phyloP scores from a whole-genome alignment of 2,113 vertebrate genomes.

The Parus major region DNA sequence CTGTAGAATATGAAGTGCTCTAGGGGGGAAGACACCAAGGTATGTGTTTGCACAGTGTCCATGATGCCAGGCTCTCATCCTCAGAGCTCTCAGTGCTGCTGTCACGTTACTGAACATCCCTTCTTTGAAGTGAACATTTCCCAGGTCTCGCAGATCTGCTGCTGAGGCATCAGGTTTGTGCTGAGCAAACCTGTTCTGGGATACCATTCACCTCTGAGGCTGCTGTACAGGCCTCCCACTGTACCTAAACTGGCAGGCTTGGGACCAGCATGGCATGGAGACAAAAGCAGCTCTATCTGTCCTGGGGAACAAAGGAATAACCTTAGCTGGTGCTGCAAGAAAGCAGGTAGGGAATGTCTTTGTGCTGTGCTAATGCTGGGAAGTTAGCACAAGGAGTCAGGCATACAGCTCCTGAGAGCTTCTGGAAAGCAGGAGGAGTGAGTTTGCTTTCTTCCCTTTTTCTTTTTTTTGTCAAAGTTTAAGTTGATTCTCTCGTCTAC shows the following conservation, averaged over 20 bases:
- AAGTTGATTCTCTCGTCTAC: conserved; percentile 22
- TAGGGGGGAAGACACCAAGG: not conserved
- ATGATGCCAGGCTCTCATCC: not conserved
- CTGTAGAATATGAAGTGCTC: not conserved
- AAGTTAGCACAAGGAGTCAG: not conserved
- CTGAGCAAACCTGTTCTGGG: not conserved
- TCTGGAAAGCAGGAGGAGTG: conserved; percentile 3
- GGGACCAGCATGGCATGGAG: not conserved
- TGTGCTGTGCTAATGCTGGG: conserved; percentile 8
- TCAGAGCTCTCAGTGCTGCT: not conserved
- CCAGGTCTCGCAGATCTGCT: not conserved
- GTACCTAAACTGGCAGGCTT: not conserved
- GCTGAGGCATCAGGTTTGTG: not conserved
- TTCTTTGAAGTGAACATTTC: not conserved
- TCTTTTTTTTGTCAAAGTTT: not conserved
- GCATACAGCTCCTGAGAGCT: not conserved
- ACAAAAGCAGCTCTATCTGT: not conserved
- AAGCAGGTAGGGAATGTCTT: conserved; percentile 35
- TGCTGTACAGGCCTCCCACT: not conserved
- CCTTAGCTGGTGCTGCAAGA: not conserved
- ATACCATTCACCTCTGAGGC: not conserved
- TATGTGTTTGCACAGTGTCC: not conserved
- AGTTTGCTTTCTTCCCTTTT: conserved; percentile 38
- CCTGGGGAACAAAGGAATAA: not conserved
- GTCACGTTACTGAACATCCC: not conserved